Base-by-base conservation (phyloP, 2,113 vertebrate genomes). In the Tor tambroides region DNA sequence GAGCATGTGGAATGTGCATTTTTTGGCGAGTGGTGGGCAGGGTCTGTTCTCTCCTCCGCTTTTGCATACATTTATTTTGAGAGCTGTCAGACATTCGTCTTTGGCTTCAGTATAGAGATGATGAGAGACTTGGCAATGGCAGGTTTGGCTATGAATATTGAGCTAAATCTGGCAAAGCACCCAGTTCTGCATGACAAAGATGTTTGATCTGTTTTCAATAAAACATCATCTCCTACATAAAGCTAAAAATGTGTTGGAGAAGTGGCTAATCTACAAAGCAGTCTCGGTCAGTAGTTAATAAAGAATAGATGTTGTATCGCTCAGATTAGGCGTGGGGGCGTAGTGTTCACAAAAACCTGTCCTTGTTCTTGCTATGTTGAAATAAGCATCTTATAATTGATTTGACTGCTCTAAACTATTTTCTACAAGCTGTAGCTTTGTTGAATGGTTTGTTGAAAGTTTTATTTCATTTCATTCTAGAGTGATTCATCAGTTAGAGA, bases 31-130 rank as follows among this genome's bases (percentile, higher is more conserved):
- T 76, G 77, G 59, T 26, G 56, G 80, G 81, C 69, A 82, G n/a
- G 75, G 56, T 69, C 75, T 83, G 84, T 77, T 83, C 67, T 84
- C 81, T 84, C 76, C 65, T 87, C 85, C 38, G 32, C 69, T 77
- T 86, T 86, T 89, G 77, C 85, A 85, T 81, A 69, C 83, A 77
- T 87, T 87, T 54, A 85, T 87, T 89, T 67, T 43, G 74, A 43
- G 84, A 80, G 82, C 69, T 80, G 86, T 84, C 69, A 84, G 67
- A 56, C 74, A 46, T 85, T 87, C 84, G 77, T 87, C 77, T 69
- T 82, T 89, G 72, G 41, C 59, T 71, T 12, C 49, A 30, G 85
- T 85, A 69, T 43, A 77, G 49, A 82, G 26, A 87, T 77, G 77
- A 87, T 67, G 81, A 76, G 67, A 80, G 41, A 67, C 85, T 63